Base-by-base conservation (phyloP, 2,797 vertebrate genomes). In the Gymnothorax reevesii region DNA sequence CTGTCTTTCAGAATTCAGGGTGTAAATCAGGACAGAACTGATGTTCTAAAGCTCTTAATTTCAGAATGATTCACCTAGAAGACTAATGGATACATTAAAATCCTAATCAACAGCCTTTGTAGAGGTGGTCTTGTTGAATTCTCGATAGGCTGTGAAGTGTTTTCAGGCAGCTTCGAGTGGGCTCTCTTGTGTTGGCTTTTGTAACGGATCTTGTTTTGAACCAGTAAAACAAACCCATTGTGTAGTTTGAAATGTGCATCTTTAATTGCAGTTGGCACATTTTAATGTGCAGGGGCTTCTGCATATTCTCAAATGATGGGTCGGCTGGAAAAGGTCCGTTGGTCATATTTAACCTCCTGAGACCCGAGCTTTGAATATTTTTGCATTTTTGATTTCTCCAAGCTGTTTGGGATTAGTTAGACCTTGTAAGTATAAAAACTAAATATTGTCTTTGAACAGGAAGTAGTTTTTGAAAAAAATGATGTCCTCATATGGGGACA, bases 241-340 rank as follows among this genome's bases (percentile, higher is more conserved):
- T 69, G 13, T 25, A 84, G 59, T 0, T 1, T 10, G 12, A 12
- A 73, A 54, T 87, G 83, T 90, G 84, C 90, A 82, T 92, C 88
- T 87, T 88, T 91, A 89, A 92, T 90, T 90, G 89, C 91, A 91
- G 93, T 91, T 91, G 90, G 89, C 89, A 84, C 89, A 66, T 87
- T 59, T 84, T 69, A 27, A 13, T 52, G 25, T 13, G 10, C 60
- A 13, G 20, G 15, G 82, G 25, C 49, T 25, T 22, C 20, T 82
- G 85, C 55, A 59, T 69, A 79, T 8, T 4, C 9, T 69, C 20
- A n/a, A 22, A n/a, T 69, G 25, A 69, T 13, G 60, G 10, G 6
- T 59, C 9, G 9, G 10, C 57, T 59, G 57, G 57, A 10, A 59
- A 59, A 59, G 10, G 10, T 17, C 60, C 60, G 2, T 62, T 13